Evolutionary conservation across 2,888 invertebrate genomes (phyloP), one percentile per base, ranked within the genome.

Genomic region (Andrena bicolor): DNA sequence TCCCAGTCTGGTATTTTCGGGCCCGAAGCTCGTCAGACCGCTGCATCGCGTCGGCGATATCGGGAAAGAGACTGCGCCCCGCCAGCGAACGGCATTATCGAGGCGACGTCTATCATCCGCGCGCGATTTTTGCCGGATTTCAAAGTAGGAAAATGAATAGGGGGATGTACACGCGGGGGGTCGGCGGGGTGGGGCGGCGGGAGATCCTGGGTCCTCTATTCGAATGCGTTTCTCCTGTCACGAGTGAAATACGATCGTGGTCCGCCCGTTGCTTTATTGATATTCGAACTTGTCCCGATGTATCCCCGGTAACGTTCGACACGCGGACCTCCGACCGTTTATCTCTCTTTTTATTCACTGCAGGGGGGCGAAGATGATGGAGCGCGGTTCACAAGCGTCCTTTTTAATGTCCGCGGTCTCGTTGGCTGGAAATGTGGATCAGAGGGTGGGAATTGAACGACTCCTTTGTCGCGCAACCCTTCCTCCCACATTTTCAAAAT

Each of bases 231-330:
- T 60, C 53, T 61, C 63, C 69, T 77, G 82, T 73, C 82, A 51
- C 26, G 26, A 16, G 13, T 83, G 82, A 83, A 83, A 83, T 82
- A 83, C 70, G 82, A 83, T 69, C 66, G 30, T 66, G 70, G 41
- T 26, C 35, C 30, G 58, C 20, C 7, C 53, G 80, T 60, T 60
- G 75, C 60, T 80, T 80, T 81, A 82, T 81, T 75, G 81, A 80
- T 81, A 75, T 75, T 81, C 75, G 69, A 69, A 60, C 41, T n/a
- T 74, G 74, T 74, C 41, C 69, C 74, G 35, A 23, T 20, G 53
- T 63, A 48, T 48, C 23, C 69, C 0, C 32, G 10, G 35, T 68
- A 53, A 53, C 68, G 48, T 68, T 61, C 53, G 61, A 48, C 78
- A 69, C 30, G 56, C 41, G 48, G 48, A 28, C 8, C 48, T 7